Evolutionary conservation across 2,797 vertebrate genomes (phyloP).

Genomic region (Fundulus diaphanus): DNA sequence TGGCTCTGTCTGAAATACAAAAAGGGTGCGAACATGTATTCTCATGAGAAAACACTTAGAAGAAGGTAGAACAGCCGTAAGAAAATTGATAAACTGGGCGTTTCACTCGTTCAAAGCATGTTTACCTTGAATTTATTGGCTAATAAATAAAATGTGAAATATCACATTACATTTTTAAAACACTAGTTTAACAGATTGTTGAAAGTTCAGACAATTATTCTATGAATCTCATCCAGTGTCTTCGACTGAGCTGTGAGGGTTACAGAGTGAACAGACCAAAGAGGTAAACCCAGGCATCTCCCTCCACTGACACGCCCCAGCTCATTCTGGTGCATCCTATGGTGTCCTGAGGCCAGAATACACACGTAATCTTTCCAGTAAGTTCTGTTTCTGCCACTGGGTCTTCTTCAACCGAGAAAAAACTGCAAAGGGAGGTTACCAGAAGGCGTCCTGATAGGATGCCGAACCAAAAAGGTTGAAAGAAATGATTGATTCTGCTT

Average conservation of each 20-base stretch:
- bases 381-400: neutral
- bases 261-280: neutral
- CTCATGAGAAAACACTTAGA: constrained; percentile 44
- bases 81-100: constrained; percentile 44
- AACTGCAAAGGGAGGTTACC: neutral
- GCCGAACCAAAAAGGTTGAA: neutral
- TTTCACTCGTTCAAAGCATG: constrained; percentile 49
- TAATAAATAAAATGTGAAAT: constrained; percentile 45
- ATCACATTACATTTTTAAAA: constrained; percentile 7
- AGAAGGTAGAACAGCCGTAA: constrained; percentile 50
- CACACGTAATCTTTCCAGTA: neutral
- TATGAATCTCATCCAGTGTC: neutral
- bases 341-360: neutral
- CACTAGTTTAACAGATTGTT: neutral
- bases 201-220: neutral
- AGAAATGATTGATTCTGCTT: neutral
- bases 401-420: neutral
- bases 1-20: constrained; percentile 45
- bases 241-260: neutral
- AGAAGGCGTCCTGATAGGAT: neutral
- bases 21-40: constrained; percentile 51
- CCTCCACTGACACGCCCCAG: neutral
- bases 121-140: constrained; percentile 49
- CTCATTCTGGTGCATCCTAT: neutral
- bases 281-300: neutral